A percentile compares a stretch with the other conserved stretches of the same genome.
Conservation (phyloP, 2,797 vertebrate species). For the Periparus ater region DNA sequence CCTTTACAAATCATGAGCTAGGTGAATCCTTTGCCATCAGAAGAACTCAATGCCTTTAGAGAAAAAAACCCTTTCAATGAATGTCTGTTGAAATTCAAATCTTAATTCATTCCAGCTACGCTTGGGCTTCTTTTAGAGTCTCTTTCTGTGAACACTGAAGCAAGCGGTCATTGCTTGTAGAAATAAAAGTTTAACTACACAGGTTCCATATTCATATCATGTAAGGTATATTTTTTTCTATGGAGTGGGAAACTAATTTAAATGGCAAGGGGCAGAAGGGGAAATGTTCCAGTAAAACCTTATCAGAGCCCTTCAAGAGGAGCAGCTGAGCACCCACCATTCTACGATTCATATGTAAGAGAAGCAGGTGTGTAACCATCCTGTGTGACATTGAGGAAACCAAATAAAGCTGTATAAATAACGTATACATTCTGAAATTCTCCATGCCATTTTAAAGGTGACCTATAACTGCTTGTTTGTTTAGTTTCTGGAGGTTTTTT, state of each 20-base stretch:
- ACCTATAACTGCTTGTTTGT: background rate
- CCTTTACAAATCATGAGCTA: conserved; percentile 2
- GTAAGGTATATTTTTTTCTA: background rate
- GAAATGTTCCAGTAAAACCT: background rate
- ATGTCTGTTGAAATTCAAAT: conserved; percentile 25
- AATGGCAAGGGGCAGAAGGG: background rate
- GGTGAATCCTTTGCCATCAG: background rate
- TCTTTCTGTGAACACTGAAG: background rate
- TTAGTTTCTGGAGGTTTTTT: background rate
- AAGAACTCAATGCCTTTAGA: conserved; percentile 13
- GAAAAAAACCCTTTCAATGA: background rate
- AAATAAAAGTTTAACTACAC: background rate
- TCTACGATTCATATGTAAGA: background rate
- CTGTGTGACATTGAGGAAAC: background rate
- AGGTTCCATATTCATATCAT: background rate
- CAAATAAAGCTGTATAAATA: background rate
- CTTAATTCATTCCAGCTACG: background rate
- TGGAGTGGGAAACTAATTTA: background rate
- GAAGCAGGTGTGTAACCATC: background rate
- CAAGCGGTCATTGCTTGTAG: background rate
- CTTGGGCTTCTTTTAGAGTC: background rate
- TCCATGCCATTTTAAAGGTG: background rate
- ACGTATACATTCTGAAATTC: background rate
- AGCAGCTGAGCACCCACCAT: background rate
- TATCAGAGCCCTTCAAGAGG: background rate